A percentile compares a stretch with the other conserved stretches of the same genome.
phyloP scores from a whole-genome alignment of 2,888 invertebrate species.

The Nemotelus nigrinus region DNA sequence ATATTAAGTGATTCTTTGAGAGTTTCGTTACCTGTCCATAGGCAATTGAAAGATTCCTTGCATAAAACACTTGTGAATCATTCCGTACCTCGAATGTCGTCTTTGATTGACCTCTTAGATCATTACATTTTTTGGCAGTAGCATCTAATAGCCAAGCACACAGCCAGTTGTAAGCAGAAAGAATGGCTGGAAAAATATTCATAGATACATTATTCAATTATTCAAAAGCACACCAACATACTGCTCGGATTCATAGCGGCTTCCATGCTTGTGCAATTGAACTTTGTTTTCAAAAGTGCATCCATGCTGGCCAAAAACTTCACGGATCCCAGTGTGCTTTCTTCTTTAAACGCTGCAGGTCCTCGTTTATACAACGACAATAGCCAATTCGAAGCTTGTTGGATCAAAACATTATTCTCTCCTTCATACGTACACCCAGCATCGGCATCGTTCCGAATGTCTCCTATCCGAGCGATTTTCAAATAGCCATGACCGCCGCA shows the following conservation, averaged over 20 bases:
- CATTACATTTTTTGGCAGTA: slow-evolving; percentile 72
- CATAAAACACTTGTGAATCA: slow-evolving; percentile 85
- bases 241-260: slow-evolving; percentile 59
- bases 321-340: slow-evolving; percentile 73
- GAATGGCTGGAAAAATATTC: slow-evolving; percentile 67
- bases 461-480: slow-evolving; percentile 81
- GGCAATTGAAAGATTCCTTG: slow-evolving; percentile 79
- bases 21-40: slow-evolving; percentile 77
- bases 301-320: slow-evolving; percentile 71
- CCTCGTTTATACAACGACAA: slow-evolving; percentile 69
- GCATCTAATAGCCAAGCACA: slow-evolving; percentile 78
- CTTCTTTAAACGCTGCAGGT: slow-evolving; percentile 57
- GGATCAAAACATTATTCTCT: slow-evolving; percentile 90
- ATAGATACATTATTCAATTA: background rate
- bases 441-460: slow-evolving; percentile 86
- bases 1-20: background rate
- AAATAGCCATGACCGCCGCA: slow-evolving; percentile 89
- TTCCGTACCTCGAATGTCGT: slow-evolving; percentile 81
- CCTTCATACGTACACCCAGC: slow-evolving; percentile 93
- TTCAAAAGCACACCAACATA: slow-evolving; percentile 52
- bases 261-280: slow-evolving; percentile 53
- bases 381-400: slow-evolving; percentile 91
- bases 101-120: slow-evolving; percentile 67
- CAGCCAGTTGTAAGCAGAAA: slow-evolving; percentile 82
- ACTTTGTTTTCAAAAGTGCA: slow-evolving; percentile 63